Evolutionary conservation across 2,797 vertebrate species (phyloP).

Genomic region (Pseudopleuronectes americanus): DNA sequence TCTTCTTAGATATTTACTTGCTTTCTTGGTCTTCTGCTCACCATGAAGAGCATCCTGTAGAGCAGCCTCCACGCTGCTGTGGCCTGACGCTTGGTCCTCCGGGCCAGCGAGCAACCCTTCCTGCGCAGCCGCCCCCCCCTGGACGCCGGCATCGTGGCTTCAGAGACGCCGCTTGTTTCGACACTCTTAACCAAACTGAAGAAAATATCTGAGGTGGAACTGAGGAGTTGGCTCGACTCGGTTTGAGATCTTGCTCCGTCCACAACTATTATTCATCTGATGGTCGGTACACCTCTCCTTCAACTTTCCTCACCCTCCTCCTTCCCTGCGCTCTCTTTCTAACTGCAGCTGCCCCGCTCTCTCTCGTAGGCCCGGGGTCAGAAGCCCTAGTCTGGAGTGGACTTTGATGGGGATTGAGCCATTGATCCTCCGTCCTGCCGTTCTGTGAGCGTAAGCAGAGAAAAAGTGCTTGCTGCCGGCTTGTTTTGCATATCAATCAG

Average conservation of each 20-base stretch:
- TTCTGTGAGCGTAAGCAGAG: slow-evolving; percentile 67
- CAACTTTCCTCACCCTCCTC: slow-evolving; percentile 16
- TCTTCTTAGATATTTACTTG: slow-evolving; percentile 10
- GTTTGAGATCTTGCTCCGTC: not conserved
- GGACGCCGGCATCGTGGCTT: slow-evolving; percentile 78
- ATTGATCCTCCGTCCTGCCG: slow-evolving; percentile 58
- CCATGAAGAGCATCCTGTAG: slow-evolving; percentile 84
- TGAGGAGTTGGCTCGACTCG: not conserved
- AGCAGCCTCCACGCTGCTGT: slow-evolving; percentile 83
- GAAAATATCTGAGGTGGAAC: not conserved
- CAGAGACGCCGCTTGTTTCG: not conserved
- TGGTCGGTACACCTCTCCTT: slow-evolving; percentile 1
- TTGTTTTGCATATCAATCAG: slow-evolving; percentile 75
- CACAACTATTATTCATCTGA: slow-evolving; percentile 13
- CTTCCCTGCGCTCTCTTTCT: slow-evolving; percentile 15
- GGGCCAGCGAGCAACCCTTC: slow-evolving; percentile 83
- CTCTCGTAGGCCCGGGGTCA: slow-evolving; percentile 37
- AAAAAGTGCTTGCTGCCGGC: slow-evolving; percentile 66
- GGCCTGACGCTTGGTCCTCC: slow-evolving; percentile 82
- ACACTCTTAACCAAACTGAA: not conserved
- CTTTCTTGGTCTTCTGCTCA: slow-evolving; percentile 69
- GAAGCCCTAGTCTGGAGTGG: slow-evolving; percentile 30
- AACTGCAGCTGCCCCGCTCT: not conserved
- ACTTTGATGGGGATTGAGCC: slow-evolving; percentile 56
- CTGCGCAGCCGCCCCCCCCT: slow-evolving; percentile 79